Evolutionary conservation across 2,888 invertebrate genomes (phyloP).

Genomic region (Cheilosia urbana): DNA sequence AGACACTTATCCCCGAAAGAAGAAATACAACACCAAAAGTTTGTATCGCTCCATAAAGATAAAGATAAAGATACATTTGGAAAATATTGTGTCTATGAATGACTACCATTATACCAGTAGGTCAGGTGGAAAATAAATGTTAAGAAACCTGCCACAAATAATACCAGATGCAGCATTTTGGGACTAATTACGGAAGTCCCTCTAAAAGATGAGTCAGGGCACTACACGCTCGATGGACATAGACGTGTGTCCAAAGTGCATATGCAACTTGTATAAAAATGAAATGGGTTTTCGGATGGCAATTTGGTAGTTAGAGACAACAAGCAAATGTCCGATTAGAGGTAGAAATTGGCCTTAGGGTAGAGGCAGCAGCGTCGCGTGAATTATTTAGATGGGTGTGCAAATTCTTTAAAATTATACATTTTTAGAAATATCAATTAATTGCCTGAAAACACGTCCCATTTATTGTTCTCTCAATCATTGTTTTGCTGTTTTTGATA

Average conservation of each 20-base stretch:
- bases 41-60: conserved; percentile 21
- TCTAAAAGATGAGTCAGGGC: conserved; percentile 28
- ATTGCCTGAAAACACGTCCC: too few relatives aligned
- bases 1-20: conserved; percentile 9
- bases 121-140: conserved; percentile 60
- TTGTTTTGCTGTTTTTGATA: too few relatives aligned
- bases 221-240: conserved; percentile 1
- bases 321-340: too few relatives aligned
- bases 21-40: conserved; percentile 17
- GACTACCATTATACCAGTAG: conserved; percentile 34
- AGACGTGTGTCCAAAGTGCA: not conserved
- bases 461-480: too few relatives aligned
- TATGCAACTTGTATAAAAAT: too few relatives aligned
- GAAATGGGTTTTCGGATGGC: not conserved
- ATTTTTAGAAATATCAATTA: too few relatives aligned
- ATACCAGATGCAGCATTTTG: not conserved
- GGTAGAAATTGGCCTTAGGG: too few relatives aligned
- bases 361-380: too few relatives aligned
- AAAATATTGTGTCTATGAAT: not conserved
- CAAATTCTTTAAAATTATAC: too few relatives aligned
- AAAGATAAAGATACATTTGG: conserved; percentile 19
- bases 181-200: conserved; percentile 27
- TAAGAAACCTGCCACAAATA: conserved; percentile 17
- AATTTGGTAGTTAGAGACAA: not conserved
- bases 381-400: too few relatives aligned